A percentile compares a stretch with the other conserved stretches of the same genome.
phyloP scores from a whole-genome alignment of 2,888 invertebrate species.

The Scaptomyza parva region DNA sequence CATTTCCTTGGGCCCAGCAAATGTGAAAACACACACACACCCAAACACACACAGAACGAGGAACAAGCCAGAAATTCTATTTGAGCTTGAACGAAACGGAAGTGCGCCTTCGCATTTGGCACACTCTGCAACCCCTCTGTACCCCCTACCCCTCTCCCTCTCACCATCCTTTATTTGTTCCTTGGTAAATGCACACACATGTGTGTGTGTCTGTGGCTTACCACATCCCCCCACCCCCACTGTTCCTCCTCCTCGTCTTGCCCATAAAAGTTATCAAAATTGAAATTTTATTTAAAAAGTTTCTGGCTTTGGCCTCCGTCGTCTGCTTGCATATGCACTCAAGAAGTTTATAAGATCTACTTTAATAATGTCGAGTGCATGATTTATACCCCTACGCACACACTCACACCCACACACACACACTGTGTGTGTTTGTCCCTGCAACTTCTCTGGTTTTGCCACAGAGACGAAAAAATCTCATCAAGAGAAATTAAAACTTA shows the following conservation, averaged over 20 bases:
- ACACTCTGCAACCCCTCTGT: background rate
- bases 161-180: background rate
- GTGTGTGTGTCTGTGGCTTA: background rate
- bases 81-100: constrained; percentile 52
- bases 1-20: constrained; percentile 54
- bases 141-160: background rate
- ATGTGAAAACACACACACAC: constrained; percentile 13
- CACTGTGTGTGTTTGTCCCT: constrained; percentile 1
- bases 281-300: constrained; percentile 78
- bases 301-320: constrained; percentile 57
- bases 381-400: constrained; percentile 51
- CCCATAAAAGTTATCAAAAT: constrained; percentile 78
- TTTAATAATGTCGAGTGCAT: constrained; percentile 79
- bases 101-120: constrained; percentile 29
- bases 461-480: constrained; percentile 59
- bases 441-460: constrained; percentile 31
- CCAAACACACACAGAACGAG: constrained; percentile 17
- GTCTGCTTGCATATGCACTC: constrained; percentile 59
- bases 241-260: constrained; percentile 22
- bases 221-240: background rate
- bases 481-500: constrained; percentile 77
- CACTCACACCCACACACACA: background rate
- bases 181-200: background rate
- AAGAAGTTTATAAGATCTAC: constrained; percentile 75
- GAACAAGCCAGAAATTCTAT: constrained; percentile 40